Base-by-base conservation (phyloP, 2,113 vertebrate genomes). In the Zosterops pallidus region DNA sequence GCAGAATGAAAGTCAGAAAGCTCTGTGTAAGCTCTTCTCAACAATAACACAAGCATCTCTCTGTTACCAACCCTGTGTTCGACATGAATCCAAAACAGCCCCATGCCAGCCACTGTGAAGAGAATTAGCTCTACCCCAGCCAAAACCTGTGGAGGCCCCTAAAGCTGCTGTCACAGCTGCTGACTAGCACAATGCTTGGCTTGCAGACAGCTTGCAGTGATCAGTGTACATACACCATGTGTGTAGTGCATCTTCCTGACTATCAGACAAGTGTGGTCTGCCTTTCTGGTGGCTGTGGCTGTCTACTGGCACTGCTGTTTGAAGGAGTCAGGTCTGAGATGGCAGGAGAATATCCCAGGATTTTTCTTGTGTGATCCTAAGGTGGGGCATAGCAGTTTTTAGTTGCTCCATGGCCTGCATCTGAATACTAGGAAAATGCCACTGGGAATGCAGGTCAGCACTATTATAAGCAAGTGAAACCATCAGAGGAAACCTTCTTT, bases 221-320 rank as follows among this genome's bases (percentile, higher is more conserved):
- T 35, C 33, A 16, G 9, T 2, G n/a, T 25, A 9, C 15, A 7
- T 19, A 8, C 0, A 3, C 26, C 2, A 0, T 22, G 29, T 33
- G 35, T 17, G 14, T 4, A 13, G 35, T 9, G 6, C 2, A 3
- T 68, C 39, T 55, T 46, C 37, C 64, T 41, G 41, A 9, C 29
- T 19, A 3, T 64, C 33, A 26, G n/a, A 11, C 17, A 37, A 35
- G 20, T 3, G 2, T 5, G 9, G 8, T 13, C 12, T 74, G 35
- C 59, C 25, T 37, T 64, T 29, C 1, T 1, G 3, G 53, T 53
- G 19, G 8, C 7, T 46, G 16, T 57, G 46, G 35, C 31, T 81
- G 20, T 41, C 67, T n/a, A 6, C 18, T 33, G 21, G 6, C 0
- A 1, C n/a, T 49, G 49, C 20, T 95, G 17, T 81, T 90, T 12